These are phyloP conservation scores for Theonella swinhoei DNA, from an alignment of 37 sponge, comb jelly and placozoan species.

Conservation along the genomic window DNA sequence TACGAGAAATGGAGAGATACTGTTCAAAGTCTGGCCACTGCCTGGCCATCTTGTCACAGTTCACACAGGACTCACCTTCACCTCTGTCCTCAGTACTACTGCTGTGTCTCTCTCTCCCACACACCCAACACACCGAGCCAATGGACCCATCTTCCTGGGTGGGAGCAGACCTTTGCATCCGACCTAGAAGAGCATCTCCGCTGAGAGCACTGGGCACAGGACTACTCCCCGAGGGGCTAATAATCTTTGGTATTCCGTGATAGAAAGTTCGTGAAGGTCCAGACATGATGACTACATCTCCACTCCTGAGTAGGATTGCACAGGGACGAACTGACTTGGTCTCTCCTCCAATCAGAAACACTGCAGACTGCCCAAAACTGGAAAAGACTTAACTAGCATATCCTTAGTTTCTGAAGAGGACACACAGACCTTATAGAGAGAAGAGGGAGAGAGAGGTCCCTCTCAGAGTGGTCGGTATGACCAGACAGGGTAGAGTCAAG, in stretches of 20 bases:
- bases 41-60: slow-evolving; percentile 5
- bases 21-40: slow-evolving; percentile 47
- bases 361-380: slow-evolving; percentile 92
- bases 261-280: slow-evolving; percentile 80
- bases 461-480: slow-evolving; percentile 97
- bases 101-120: neutral
- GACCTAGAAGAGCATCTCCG: neutral
- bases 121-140: neutral
- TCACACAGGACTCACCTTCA: neutral
- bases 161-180: neutral
- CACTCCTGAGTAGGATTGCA: slow-evolving; percentile 78
- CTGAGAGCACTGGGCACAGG: slow-evolving; percentile 5
- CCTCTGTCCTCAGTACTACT: too few species aligned
- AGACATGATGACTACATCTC: slow-evolving; percentile 88
- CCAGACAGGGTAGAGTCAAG: slow-evolving; percentile 92
- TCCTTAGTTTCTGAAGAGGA: neutral
- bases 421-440: slow-evolving; percentile 87
- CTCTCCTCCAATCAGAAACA: slow-evolving; percentile 89
- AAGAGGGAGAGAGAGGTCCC: slow-evolving; percentile 89
- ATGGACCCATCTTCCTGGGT: neutral
- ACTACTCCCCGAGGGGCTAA: slow-evolving; percentile 21
- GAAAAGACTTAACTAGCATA: neutral
- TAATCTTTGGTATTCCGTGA: slow-evolving; percentile 87
- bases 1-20: slow-evolving; percentile 74
- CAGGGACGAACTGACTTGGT: slow-evolving; percentile 62